phyloP scores from a whole-genome alignment of 2,888 invertebrate genomes.

The Steinernema hermaphroditum region DNA sequence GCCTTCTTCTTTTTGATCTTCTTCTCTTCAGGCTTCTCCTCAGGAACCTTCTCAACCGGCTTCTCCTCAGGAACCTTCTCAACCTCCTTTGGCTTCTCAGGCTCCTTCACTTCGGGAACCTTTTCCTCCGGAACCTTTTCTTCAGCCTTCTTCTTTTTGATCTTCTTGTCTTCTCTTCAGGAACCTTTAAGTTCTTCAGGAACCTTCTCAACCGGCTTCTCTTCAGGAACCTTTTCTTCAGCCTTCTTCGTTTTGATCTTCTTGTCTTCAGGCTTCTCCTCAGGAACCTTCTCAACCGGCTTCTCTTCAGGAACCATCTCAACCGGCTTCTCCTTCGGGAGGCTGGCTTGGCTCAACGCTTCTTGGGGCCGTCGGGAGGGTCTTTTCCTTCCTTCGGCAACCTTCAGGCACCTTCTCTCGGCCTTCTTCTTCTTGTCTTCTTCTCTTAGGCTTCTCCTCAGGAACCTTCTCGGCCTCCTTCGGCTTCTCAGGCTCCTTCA shows the following conservation, averaged over 20 bases:
- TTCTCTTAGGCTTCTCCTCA: too few species aligned
- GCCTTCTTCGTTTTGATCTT: conserved; percentile 16
- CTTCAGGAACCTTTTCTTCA: conserved; percentile 30
- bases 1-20: conserved; percentile 6
- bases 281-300: not conserved
- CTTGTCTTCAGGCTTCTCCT: conserved; percentile 30
- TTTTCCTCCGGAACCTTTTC: conserved; percentile 27
- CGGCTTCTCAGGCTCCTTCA: too few species aligned
- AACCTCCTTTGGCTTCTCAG: conserved; percentile 32
- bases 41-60: not conserved
- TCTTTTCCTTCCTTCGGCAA: too few species aligned
- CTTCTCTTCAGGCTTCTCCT: conserved; percentile 28
- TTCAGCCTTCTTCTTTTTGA: conserved; percentile 31
- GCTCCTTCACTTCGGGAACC: conserved; percentile 3
- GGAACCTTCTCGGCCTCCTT: too few species aligned
- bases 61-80: conserved; percentile 30
- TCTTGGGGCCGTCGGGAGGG: too few species aligned
- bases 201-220: conserved; percentile 13
- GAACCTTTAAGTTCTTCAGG: not conserved
- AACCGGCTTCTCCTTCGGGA: too few species aligned
- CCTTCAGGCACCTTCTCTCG: too few species aligned
- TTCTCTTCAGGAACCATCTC: too few species aligned
- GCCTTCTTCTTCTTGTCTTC: too few species aligned
- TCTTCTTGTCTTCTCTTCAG: not conserved
- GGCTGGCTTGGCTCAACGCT: too few species aligned